Base-by-base conservation (phyloP, 2,797 vertebrate species). In the Schizopygopsis pylzovi region DNA sequence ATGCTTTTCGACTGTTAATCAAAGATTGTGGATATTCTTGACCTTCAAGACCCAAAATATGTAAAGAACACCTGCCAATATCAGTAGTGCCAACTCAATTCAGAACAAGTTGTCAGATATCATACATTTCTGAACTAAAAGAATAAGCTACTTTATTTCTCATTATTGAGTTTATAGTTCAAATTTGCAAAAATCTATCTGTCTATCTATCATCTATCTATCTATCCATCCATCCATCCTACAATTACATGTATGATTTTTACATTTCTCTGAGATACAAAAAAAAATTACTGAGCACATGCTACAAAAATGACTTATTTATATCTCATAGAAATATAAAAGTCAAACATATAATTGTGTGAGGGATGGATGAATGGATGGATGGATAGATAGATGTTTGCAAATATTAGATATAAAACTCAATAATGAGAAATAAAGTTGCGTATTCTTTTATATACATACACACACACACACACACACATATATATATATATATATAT, bases 1-100 rank as follows among this genome's bases (percentile, higher is more conserved):
- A 94, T 93, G 94, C 88, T 93, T 84, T 83, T 83, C 6, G 25
- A 33, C 13, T 75, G 39, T 84, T 16, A 61, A 63, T 81, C 56
- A 83, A 33, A 81, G 59, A 83, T 37, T 54, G 39, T 25, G 61
- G 81, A 33, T 76, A 25, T 47, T 75, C 39, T 11, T 61, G 41
- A 63, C 2, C 41, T 25, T 18, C 1, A 49, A 52, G 22, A 65
- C 28, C 18, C 5, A 1, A 65, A 63, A 73, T n/a, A 82, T 33
- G 0, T 59, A 82, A 9, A 73, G 70, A 33, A 12, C 25, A 72
- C 54, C 52, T 54, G 43, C 61, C 22, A 52, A 49, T 28, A 28
- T 73, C n/a, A 18, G 4, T 4, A 52, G 45, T 49, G 2, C 43
- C 43, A 43, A 71, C 39, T 71, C 68, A 71, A 43, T n/a, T 45